phyloP scores from a whole-genome alignment of 2,888 invertebrate species.

The Podabrus alpinus region DNA sequence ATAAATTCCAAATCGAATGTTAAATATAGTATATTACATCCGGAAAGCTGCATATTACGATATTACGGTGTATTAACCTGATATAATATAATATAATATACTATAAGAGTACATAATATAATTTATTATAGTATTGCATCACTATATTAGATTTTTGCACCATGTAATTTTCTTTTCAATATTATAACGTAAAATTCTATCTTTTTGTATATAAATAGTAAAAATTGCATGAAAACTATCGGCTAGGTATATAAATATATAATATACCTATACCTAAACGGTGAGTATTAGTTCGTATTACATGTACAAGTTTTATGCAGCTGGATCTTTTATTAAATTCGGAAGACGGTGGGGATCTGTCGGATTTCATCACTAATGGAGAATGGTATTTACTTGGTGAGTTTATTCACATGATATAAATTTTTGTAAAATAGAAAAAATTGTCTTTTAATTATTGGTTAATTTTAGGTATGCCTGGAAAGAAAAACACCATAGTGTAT shows the following conservation, averaged over 20 bases:
- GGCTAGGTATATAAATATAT: background rate
- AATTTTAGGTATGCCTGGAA: constrained; percentile 83
- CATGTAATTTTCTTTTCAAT: background rate
- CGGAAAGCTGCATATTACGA: no score
- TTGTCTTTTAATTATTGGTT: background rate
- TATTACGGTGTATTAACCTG: no score
- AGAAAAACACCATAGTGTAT: constrained; percentile 87
- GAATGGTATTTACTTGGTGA: constrained; percentile 99
- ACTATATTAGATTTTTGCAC: background rate
- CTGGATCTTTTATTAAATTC: constrained; percentile 96
- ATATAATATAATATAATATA: no score
- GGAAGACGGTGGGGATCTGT: constrained; percentile 90
- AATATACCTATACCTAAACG: background rate
- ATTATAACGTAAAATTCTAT: background rate
- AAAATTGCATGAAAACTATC: background rate
- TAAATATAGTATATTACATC: no score
- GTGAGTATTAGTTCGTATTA: constrained; percentile 20
- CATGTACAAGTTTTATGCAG: constrained; percentile 60
- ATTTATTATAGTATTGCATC: background rate
- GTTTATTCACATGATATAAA: constrained; percentile 46
- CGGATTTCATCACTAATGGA: constrained; percentile 97
- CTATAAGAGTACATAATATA: no score
- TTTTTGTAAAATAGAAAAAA: background rate
- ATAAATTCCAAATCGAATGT: no score
- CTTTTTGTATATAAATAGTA: background rate